Evolutionary conservation across 2,113 vertebrate species (phyloP).

Genomic region (Microcebus ravelobensis): DNA sequence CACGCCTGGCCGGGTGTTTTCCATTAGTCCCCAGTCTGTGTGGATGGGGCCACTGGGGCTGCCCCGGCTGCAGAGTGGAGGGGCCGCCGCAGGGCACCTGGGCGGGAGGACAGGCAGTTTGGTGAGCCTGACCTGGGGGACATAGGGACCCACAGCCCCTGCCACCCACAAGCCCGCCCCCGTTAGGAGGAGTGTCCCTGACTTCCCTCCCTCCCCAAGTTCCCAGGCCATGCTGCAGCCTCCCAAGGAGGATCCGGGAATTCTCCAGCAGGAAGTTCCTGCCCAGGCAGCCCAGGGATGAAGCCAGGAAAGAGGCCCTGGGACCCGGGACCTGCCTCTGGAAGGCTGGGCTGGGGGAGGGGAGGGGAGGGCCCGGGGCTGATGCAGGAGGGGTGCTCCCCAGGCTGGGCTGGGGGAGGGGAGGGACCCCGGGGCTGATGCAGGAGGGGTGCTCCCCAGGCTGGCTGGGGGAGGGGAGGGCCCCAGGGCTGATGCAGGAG

Average conservation of each 20-base stretch:
- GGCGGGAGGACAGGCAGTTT: not conserved
- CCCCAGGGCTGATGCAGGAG: too few relatives aligned
- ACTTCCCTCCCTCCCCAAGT: not conserved
- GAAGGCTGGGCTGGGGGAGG: not conserved
- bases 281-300: constrained; percentile 65
- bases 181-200: not conserved
- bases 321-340: not conserved
- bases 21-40: too few relatives aligned
- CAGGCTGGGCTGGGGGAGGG: too few relatives aligned
- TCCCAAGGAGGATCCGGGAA: constrained; percentile 71
- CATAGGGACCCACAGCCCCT: not conserved
- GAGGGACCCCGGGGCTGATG: not conserved
- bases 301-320: constrained; percentile 76
- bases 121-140: not conserved
- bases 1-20: too few relatives aligned
- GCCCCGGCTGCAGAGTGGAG: not conserved
- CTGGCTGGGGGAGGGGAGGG: not conserved
- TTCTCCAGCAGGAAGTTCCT: constrained; percentile 80
- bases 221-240: constrained; percentile 19
- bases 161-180: not conserved
- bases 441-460: not conserved
- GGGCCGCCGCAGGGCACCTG: too few relatives aligned
- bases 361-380: not conserved
- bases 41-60: too few relatives aligned
- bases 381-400: not conserved